These are phyloP conservation scores for Rhinoptilus africanus DNA, from an alignment of 2,113 vertebrate species.

Conservation along the genomic window DNA sequence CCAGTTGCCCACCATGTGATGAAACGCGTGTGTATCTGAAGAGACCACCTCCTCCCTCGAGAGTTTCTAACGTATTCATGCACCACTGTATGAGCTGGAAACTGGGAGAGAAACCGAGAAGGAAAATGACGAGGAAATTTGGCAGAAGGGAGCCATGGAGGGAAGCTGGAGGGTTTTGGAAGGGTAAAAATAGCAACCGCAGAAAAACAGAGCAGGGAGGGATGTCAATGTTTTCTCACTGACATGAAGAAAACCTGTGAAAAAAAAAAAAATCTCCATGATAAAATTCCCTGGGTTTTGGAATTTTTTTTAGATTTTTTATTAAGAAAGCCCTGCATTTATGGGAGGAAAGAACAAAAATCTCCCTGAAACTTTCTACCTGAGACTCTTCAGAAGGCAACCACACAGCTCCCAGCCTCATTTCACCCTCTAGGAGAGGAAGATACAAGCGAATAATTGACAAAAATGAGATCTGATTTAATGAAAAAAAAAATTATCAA, in stretches of 20 bases:
- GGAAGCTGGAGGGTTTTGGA: background rate
- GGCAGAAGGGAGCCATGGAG: background rate
- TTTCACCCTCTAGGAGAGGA: background rate
- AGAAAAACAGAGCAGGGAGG: background rate
- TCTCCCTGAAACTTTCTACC: background rate
- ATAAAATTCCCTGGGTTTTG: background rate
- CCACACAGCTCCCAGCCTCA: background rate
- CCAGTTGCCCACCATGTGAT: background rate
- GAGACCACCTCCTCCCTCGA: background rate
- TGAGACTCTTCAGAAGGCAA: background rate
- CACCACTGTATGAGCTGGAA: background rate
- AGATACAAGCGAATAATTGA: background rate
- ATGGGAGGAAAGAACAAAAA: background rate
- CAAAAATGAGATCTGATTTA: background rate
- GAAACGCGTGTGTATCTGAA: background rate
- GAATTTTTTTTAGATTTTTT: background rate
- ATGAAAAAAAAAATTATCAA: background rate
- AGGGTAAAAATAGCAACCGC: background rate
- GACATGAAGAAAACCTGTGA: background rate
- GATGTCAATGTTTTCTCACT: background rate
- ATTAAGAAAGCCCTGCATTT: background rate
- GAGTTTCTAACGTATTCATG: background rate
- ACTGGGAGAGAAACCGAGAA: background rate
- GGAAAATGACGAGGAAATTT: background rate
- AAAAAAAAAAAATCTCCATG: background rate